Conservation (phyloP, 2,113 vertebrate species). For the Pteropus alecto region DNA sequence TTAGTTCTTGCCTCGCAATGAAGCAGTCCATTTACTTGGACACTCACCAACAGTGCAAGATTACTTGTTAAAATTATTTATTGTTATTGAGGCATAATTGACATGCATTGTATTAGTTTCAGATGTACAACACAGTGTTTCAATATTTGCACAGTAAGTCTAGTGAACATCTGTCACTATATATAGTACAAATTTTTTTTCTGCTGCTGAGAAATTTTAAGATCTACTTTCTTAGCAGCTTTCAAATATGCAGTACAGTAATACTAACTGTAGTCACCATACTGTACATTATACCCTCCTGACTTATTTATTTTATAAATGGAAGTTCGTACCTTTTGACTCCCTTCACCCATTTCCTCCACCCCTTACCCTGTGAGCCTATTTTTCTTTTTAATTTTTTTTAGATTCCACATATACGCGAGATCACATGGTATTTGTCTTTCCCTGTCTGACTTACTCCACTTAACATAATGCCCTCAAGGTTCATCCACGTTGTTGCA, state of each 20-base stretch:
- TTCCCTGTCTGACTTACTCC: background rate
- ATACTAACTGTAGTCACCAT: background rate
- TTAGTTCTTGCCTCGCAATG: background rate
- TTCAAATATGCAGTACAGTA: background rate
- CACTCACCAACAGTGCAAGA: background rate
- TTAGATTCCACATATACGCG: background rate
- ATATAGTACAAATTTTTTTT: background rate
- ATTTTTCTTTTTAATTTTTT: background rate
- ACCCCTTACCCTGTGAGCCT: background rate
- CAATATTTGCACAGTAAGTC: background rate
- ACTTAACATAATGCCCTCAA: background rate
- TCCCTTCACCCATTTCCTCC: background rate
- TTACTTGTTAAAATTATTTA: background rate
- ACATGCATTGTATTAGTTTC: background rate
- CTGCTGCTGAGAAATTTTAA: background rate
- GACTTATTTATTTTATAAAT: background rate
- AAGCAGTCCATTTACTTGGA: background rate
- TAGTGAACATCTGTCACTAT: background rate
- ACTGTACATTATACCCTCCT: background rate
- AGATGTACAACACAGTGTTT: background rate
- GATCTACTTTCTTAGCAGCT: background rate
- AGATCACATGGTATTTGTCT: background rate
- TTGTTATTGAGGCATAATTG: background rate
- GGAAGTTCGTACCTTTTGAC: background rate
- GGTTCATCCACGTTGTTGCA: background rate